Base-by-base conservation (phyloP, 2,888 invertebrate species). In the Ectemnius lituratus region DNA sequence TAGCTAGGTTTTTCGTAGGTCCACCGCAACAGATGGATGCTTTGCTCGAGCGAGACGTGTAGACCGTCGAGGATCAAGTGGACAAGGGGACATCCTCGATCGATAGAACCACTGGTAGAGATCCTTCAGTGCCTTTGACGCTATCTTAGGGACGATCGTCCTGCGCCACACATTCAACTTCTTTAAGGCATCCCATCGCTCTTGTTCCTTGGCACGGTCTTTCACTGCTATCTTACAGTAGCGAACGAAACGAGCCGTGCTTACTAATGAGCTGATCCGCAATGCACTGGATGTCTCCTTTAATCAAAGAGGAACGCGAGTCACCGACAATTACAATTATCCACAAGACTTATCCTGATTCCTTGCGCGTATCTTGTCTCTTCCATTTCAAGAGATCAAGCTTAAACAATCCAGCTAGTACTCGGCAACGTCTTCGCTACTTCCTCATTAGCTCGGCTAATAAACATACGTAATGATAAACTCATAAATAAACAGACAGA, bases 251-350 rank as follows among this genome's bases (percentile, higher is more conserved):
- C 76, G 73, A 75, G 73, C 74, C 59, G 61, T 62, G 78, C 80
- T 83, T 82, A 83, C 82, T 86, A 86, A 87, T 87, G 84, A 86
- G 84, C 78, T 78, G 68, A 62, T 79, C 75, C 80, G 67, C 75
- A 73, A 60, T 64, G 59, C 77, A 80, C 81, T 75, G 83, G 76
- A 81, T 52, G 52, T 14, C 52, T 37, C 37, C 37, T 86, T 85
- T 86, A 86, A 87, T 87, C 86, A 85, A 83, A 85, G 80, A 82
- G 79, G 81, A 84, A 85, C 83, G n/a, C 61, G 73, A 80, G 78
- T 81, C 83, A 85, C 83, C 61, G 74, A 80, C 85, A 87, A 87
- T 87, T 86, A 85, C 84, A 82, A 84, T 85, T 81, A 82, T 81
- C 83, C 61, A 14, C n/a, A 59, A 62, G 77, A 71, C 75, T 76